Percentiles rank a stretch among this genome's conserved stretches.
Evolutionary conservation across 2,797 vertebrate genomes (phyloP).

Genomic region (Paratrypauchen microcephalus): DNA sequence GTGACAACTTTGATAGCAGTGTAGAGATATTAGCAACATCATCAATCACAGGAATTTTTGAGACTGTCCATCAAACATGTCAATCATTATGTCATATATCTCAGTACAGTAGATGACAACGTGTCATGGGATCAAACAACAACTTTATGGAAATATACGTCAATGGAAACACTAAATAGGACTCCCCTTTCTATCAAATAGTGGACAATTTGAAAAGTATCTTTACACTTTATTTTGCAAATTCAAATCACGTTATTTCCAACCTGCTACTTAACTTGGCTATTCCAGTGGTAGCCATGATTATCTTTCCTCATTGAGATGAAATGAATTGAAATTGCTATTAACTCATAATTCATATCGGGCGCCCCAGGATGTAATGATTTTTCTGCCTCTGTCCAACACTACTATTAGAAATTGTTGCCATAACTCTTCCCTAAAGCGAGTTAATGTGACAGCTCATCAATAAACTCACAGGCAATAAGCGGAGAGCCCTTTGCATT

Average conservation of each 20-base stretch:
- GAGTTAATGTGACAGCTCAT: conserved; percentile 77
- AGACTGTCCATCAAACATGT: conserved; percentile 46
- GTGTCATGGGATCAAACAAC: not conserved
- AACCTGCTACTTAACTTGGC: not conserved
- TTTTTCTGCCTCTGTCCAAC: conserved; percentile 69
- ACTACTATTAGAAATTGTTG: conserved; percentile 76
- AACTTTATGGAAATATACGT: not conserved
- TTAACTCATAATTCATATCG: conserved; percentile 73
- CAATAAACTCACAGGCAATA: conserved; percentile 74
- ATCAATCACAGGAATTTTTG: conserved; percentile 51
- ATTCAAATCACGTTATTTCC: not conserved
- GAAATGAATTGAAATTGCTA: conserved; percentile 70
- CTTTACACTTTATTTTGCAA: not conserved
- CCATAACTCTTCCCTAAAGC: conserved; percentile 74
- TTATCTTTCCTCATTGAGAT: conserved; percentile 62
- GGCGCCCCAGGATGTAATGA: conserved; percentile 68
- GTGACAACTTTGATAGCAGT: conserved; percentile 57
- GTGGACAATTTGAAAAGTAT: not conserved
- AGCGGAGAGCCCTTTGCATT: conserved; percentile 77
- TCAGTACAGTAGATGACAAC: conserved; percentile 7
- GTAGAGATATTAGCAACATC: conserved; percentile 58
- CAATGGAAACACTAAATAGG: not conserved
- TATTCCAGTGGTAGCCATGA: conserved; percentile 31
- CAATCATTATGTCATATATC: conserved; percentile 23
- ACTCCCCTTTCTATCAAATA: not conserved